Evolutionary conservation across 2,797 vertebrate species (phyloP).

Genomic region (Scolopax rusticola): DNA sequence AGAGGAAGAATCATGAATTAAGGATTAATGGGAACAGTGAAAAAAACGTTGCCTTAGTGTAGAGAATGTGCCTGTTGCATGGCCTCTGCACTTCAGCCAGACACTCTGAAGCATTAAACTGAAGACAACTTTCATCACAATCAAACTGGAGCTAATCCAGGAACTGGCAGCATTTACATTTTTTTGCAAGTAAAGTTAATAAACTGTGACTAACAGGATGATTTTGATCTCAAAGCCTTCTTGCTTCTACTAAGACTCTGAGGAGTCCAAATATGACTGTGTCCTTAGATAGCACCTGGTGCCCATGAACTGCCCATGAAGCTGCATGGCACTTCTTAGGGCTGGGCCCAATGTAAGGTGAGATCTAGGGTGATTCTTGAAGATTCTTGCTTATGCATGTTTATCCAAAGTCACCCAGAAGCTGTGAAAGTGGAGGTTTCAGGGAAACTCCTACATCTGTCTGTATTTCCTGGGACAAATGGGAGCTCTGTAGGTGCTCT

Average conservation of each 20-base stretch:
- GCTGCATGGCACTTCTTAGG: not conserved
- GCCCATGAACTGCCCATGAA: not conserved
- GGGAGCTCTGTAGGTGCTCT: not conserved
- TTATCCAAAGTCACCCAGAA: not conserved
- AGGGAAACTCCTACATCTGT: not conserved
- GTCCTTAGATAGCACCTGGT: not conserved
- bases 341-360: not conserved
- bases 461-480: not conserved
- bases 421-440: not conserved
- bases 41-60: not conserved
- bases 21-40: not conserved
- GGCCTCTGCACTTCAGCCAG: not conserved
- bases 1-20: not conserved
- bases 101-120: not conserved
- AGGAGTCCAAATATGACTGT: not conserved
- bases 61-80: not conserved
- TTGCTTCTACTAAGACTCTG: not conserved
- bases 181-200: not conserved
- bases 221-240: not conserved
- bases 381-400: not conserved
- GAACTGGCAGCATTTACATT: not conserved
- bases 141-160: not conserved
- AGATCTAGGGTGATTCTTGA: not conserved
- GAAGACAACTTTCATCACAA: not conserved
- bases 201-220: conserved; percentile 23